Percentiles rank a stretch among this genome's conserved stretches.
Conservation (phyloP, 2,113 vertebrate species). For the Amphilophus citrinellus region DNA sequence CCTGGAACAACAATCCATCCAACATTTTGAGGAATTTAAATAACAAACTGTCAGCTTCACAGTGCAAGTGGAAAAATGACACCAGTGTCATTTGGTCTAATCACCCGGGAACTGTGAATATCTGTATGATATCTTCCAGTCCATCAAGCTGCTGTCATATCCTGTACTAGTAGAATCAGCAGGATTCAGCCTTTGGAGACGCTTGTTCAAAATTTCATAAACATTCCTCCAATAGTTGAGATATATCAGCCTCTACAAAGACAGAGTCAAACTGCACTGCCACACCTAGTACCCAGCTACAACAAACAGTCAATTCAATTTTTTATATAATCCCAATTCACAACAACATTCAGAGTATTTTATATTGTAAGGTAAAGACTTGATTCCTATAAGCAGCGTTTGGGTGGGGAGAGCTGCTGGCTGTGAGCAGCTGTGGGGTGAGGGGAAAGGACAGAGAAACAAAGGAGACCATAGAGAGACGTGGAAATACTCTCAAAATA, state of each 20-base stretch:
- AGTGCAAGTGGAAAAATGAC: not conserved
- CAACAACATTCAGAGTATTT: not conserved
- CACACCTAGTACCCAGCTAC: not conserved
- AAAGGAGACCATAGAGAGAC: no score
- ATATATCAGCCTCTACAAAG: not conserved
- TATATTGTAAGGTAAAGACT: not conserved
- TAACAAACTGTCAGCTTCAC: not conserved
- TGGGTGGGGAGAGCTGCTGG: no score
- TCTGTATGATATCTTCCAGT: not conserved
- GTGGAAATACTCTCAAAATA: not conserved
- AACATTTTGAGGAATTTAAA: not conserved
- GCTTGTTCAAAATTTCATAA: not conserved
- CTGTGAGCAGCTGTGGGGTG: no score
- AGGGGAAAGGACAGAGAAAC: no score
- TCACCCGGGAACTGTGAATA: not conserved
- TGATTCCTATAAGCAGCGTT: not conserved
- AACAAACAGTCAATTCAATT: not conserved
- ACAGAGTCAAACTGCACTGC: not conserved
- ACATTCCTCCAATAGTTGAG: not conserved
- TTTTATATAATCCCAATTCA: not conserved
- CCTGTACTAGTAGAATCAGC: not conserved
- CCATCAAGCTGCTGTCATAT: not conserved
- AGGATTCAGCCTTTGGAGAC: not conserved
- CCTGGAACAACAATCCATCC: not conserved
- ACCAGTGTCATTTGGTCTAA: not conserved